Evolutionary conservation across 2,888 invertebrate genomes (phyloP), one percentile per base, ranked within the genome.

Genomic region (Urechis unicinctus): DNA sequence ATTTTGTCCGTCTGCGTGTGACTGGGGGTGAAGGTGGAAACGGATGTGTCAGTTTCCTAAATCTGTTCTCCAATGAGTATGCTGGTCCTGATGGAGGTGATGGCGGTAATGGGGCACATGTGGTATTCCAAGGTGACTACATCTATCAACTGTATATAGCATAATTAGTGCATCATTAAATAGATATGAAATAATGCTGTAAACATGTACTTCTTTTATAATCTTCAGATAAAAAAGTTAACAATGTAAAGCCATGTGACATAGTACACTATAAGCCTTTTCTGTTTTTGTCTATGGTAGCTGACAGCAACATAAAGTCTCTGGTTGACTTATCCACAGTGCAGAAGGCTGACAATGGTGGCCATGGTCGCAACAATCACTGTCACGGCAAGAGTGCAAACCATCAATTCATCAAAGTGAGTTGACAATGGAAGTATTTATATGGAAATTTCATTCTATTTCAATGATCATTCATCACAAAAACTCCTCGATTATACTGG

Each of bases 1-100:
- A 93, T 79, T 82, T 84, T 2, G 84, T 82, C 65, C 75, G 82
- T 66, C 81, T 92, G 0, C 79, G 84, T 52, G 83, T 86, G 0
- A 73, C 82, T 0, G 98, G 87, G 0, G 98, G 98, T 0, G 86
- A 85, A 30, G 98, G 98, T 0, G 98, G 98, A 0, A 86, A 96
- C 80, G 98, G 98, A 0, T 86, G 86, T 65, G 85, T 94, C 54
- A 90, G 92, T 0, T 94, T 98, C 74, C 79, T 91, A 4, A 85
- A 86, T 59, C 80, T 86, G 6, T 91, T 86, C 83, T 82, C 83
- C 53, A 93, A 93, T 69, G 94, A 93, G 61, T 83, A 83, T 56
- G 97, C 91, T 0, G 77, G 77, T 0, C 59, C 59, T 9, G 59
- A 59, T 53, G 59, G 59, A 13, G 59, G 59, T 21, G 51, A 59